phyloP scores from a whole-genome alignment of 37 sponge, comb jelly and placozoan species.

The Axinella damicornis region DNA sequence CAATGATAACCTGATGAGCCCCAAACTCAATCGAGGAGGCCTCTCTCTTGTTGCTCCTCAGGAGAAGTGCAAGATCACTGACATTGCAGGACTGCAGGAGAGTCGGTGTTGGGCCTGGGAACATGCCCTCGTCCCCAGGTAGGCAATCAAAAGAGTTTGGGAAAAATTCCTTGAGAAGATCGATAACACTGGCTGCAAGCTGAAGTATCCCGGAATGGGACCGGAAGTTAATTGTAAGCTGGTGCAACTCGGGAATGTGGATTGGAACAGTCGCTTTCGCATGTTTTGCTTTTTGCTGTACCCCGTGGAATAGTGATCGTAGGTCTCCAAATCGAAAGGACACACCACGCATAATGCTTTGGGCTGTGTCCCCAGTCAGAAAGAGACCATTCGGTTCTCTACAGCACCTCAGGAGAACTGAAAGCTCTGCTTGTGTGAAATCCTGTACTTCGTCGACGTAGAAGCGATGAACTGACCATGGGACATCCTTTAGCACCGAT shows the following conservation, averaged over 20 bases:
- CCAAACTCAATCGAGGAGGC: constrained; percentile 84
- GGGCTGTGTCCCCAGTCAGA: constrained; percentile 86
- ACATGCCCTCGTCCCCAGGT: constrained; percentile 53
- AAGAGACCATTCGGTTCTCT: constrained; percentile 73
- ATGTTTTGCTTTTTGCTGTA: constrained; percentile 6
- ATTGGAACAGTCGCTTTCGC: background rate
- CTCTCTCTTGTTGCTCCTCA: constrained; percentile 58
- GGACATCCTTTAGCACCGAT: constrained; percentile 13
- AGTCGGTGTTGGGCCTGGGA: constrained; percentile 73
- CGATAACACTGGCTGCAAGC: constrained; percentile 75
- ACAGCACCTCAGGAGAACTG: constrained; percentile 53
- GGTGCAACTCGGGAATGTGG: constrained; percentile 57
- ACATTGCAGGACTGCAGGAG: constrained; percentile 36
- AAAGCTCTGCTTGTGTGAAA: constrained; percentile 88
- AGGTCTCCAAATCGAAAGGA: constrained; percentile 82
- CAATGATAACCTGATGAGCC: constrained; percentile 86
- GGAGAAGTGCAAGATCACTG: constrained; percentile 62
- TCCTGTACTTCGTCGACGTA: constrained; percentile 91
- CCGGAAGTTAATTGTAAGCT: constrained; percentile 73
- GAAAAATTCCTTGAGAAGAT: constrained; percentile 64
- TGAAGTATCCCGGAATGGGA: constrained; percentile 79
- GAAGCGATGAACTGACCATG: constrained; percentile 58
- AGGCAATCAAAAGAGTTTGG: constrained; percentile 68
- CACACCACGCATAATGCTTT: constrained; percentile 88
- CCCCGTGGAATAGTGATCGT: constrained; percentile 55